phyloP scores from a whole-genome alignment of 1,140 invertebrate species.

The Chionoecetes opilio region DNA sequence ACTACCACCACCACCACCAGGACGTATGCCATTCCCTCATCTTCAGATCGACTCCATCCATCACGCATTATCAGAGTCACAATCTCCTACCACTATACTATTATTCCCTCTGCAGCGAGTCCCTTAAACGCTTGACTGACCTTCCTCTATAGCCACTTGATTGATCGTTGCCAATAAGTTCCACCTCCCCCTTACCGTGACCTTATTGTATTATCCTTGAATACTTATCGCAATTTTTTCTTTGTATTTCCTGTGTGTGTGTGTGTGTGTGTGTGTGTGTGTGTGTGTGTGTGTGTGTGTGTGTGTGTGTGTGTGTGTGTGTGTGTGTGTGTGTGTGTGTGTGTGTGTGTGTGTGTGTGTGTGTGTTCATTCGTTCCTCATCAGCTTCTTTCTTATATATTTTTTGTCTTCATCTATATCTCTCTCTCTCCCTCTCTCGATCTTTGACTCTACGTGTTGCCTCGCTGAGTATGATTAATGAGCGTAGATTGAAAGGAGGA shows the following conservation, averaged over 20 bases:
- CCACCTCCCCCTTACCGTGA: neutral
- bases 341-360: neutral
- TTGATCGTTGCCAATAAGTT: neutral
- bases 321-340: too few species aligned
- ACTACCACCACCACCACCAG: too few species aligned
- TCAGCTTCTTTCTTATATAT: neutral
- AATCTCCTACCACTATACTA: neutral
- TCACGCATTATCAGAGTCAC: neutral
- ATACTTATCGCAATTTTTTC: neutral
- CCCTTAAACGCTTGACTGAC: constrained; percentile 6
- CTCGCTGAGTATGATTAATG: neutral
- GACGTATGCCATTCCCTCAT: neutral
- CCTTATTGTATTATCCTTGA: neutral
- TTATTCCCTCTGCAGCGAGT: neutral
- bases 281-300: too few species aligned
- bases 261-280: too few species aligned
- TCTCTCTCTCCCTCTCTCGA: constrained; percentile 4
- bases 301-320: too few species aligned
- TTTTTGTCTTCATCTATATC: neutral
- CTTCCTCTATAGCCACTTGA: neutral
- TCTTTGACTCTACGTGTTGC: neutral
- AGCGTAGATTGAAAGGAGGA: too few species aligned
- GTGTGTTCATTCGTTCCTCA: neutral
- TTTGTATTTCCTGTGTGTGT: neutral
- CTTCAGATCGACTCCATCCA: neutral